Evolutionary conservation across 2,113 vertebrate genomes (phyloP), one percentile per base, ranked within the genome.

Genomic region (Erpornis zantholeuca): DNA sequence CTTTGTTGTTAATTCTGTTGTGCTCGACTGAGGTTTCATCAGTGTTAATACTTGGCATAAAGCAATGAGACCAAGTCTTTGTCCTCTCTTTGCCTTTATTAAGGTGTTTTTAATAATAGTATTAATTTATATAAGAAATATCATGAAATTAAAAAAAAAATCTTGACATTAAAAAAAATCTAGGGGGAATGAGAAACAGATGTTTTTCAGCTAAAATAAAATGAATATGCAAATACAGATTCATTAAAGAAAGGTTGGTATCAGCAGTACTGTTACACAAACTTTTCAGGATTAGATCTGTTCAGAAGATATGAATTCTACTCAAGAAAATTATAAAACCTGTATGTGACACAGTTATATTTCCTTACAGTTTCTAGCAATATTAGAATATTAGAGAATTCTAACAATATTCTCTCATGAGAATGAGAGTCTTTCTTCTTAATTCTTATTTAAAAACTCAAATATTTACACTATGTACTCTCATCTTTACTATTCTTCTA

Each of bases 401-500:
- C n/a, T n/a, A n/a, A n/a, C n/a, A n/a, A n/a, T n/a, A n/a, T n/a
- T n/a, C n/a, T n/a, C 2, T 49, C 27, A n/a, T 18, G 4, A 61
- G 5, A 60, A 38, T 12, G 3, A 60, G 2, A 33, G 1, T 20
- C 15, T 60, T 0, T 27, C 63, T 50, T 31, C 10, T 9, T 12
- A 47, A 28, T 35, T 68, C 38, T 19, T 56, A 52, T 45, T 68
- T 69, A 85, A 52, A 70, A 95, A 73, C 22, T 25, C 38, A 69
- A 63, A 47, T 69, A 76, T 76, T 90, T 86, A 24, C 8, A 40
- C 10, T 13, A 11, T 0, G 2, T 45, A 22, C 5, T 65, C 11
- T 76, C 7, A n/a, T 65, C 15, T 94, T 54, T 38, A 65, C 33
- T 82, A 12, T 35, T 88, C 18, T 70, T 76, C 21, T 77, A 64